A percentile compares a stretch with the other conserved stretches of the same genome.
phyloP scores from a whole-genome alignment of 2,113 vertebrate genomes.

The Myanophis thanlyinensis region DNA sequence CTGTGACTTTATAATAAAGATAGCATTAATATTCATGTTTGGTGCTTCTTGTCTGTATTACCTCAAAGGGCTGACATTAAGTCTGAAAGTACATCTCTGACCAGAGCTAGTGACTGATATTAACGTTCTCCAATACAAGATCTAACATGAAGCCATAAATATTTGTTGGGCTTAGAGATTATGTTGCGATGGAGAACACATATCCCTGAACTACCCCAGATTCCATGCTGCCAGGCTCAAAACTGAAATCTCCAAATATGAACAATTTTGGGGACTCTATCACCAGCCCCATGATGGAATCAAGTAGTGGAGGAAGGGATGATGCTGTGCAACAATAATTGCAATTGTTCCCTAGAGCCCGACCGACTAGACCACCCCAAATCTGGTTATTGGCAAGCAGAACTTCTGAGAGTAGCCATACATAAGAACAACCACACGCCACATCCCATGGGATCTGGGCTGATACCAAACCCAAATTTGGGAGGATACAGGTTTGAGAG shows the following conservation, averaged over 20 bases:
- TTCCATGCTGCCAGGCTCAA: background rate
- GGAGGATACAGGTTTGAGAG: background rate
- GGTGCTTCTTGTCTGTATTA: background rate
- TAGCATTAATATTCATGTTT: background rate
- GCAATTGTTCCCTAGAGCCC: background rate
- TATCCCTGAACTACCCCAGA: background rate
- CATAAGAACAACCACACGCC: background rate
- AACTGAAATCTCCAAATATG: background rate
- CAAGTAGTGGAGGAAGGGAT: background rate
- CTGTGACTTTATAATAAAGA: background rate
- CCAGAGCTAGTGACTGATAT: background rate
- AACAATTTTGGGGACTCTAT: background rate
- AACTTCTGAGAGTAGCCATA: background rate
- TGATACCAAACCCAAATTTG: background rate
- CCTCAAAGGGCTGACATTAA: background rate
- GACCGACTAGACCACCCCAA: background rate
- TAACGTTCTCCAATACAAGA: background rate
- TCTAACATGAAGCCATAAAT: background rate
- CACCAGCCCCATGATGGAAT: background rate
- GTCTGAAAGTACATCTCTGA: background rate
- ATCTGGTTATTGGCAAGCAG: background rate
- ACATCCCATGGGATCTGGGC: background rate
- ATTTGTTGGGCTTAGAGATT: background rate
- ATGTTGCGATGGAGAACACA: background rate
- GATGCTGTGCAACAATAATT: background rate